Conservation (phyloP, 2,113 vertebrate genomes). For the Protomyctophum bolini region DNA sequence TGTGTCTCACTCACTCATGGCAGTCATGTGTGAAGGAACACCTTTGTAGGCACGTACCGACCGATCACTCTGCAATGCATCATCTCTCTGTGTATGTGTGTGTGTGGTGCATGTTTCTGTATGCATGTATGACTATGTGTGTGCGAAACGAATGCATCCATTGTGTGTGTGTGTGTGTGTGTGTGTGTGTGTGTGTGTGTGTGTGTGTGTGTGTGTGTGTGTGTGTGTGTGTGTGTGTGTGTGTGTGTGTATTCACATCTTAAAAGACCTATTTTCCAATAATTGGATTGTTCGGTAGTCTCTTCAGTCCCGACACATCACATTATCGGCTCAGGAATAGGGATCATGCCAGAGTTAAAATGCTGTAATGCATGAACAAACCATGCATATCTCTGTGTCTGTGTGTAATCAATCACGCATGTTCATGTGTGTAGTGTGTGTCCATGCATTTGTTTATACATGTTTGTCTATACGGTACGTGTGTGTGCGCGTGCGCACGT, state of each 20-base stretch:
- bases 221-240: not conserved
- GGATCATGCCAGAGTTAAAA: too few relatives aligned
- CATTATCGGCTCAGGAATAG: too few relatives aligned
- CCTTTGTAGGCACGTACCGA: slow-evolving; percentile 3
- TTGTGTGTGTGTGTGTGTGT: too few relatives aligned
- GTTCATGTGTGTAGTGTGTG: not conserved
- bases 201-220: slow-evolving; percentile 11
- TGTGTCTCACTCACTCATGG: slow-evolving; percentile 27
- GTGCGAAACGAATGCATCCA: too few relatives aligned
- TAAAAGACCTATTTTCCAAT: too few relatives aligned
- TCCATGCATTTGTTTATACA: not conserved
- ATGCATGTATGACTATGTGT: too few relatives aligned
- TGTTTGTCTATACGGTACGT: not conserved
- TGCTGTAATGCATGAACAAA: too few relatives aligned
- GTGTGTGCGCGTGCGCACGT: not conserved
- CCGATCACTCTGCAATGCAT: not conserved
- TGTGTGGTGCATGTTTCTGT: not conserved
- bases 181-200: slow-evolving; percentile 16
- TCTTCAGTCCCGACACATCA: too few relatives aligned
- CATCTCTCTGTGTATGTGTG: not conserved
- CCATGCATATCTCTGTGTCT: too few relatives aligned
- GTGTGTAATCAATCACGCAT: too few relatives aligned
- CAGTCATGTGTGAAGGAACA: slow-evolving; percentile 32
- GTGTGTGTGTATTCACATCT: not conserved
- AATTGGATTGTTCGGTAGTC: too few relatives aligned